Evolutionary conservation across 37 sponge, comb jelly and placozoan species (phyloP).

Genomic region (Theonella swinhoei): DNA sequence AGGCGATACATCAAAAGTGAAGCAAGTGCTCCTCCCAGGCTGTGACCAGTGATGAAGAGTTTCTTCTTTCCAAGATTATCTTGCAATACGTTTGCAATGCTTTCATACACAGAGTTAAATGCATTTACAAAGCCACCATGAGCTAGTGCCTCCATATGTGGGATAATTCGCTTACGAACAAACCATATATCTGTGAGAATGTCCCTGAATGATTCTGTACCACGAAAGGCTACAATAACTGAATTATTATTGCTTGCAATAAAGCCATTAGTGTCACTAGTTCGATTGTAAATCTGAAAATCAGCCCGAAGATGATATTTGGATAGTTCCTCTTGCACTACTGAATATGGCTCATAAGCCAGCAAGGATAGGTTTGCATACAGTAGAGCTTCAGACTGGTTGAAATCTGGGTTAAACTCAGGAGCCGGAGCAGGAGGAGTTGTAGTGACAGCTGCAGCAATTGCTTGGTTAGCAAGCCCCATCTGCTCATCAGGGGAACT

Average conservation of each 20-base stretch:
- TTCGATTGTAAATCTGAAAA: constrained; percentile 7
- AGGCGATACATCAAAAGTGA: too few species aligned
- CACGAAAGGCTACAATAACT: constrained; percentile 12
- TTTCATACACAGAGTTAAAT: neutral
- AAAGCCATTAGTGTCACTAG: constrained; percentile 11
- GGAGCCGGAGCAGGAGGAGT: too few species aligned
- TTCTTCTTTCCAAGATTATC: constrained; percentile 8
- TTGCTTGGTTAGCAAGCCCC: too few species aligned
- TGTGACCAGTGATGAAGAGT: constrained; percentile 9
- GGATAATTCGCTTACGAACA: neutral
- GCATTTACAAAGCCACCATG: constrained; percentile 8
- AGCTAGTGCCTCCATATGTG: neutral
- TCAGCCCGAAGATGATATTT: too few species aligned
- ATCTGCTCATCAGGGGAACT: too few species aligned
- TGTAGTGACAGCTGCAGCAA: too few species aligned
- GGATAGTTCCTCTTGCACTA: too few species aligned
- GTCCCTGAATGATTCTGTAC: neutral
- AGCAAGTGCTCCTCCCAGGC: neutral
- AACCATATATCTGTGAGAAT: neutral
- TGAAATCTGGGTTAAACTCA: too few species aligned
- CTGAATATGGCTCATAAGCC: too few species aligned
- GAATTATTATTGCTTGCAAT: neutral
- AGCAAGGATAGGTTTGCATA: too few species aligned
- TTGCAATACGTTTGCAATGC: neutral
- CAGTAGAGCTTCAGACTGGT: too few species aligned